Percentiles rank a stretch among this genome's conserved stretches.
Conservation (phyloP, 1,140 invertebrate species). For the Holotrichia oblita region DNA sequence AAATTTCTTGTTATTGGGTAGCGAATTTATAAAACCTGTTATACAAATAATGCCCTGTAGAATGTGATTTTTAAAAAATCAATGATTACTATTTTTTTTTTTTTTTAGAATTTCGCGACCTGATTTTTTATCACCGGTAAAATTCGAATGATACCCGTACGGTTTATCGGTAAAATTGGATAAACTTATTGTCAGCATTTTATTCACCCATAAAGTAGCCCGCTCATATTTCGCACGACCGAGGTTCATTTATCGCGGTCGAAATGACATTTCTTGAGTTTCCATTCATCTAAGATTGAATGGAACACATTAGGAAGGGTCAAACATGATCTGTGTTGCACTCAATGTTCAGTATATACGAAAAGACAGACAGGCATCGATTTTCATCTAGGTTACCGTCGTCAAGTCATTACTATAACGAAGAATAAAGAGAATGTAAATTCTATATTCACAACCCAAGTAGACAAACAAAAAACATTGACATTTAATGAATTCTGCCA, state of each 20-base stretch:
- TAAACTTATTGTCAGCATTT: slow-evolving; percentile 17
- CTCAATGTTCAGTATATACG: not conserved
- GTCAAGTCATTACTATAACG: not conserved
- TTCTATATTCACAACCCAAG: not conserved
- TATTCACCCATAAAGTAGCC: slow-evolving; percentile 23
- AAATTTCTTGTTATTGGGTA: too few relatives aligned
- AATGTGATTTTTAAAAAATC: not conserved
- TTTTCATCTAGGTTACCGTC: not conserved
- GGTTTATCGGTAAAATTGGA: slow-evolving; percentile 26
- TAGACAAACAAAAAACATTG: not conserved
- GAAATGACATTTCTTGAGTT: slow-evolving; percentile 9
- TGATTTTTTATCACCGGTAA: slow-evolving; percentile 10
- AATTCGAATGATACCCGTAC: not conserved
- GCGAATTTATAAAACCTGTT: not conserved
- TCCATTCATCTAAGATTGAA: slow-evolving; percentile 15
- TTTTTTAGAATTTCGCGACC: not conserved
- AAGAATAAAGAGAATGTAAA: not conserved
- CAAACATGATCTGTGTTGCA: not conserved
- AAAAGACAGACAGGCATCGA: not conserved
- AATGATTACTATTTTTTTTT: not conserved
- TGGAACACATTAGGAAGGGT: slow-evolving; percentile 19
- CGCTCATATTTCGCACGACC: not conserved
- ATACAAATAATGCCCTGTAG: not conserved
- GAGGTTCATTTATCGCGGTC: not conserved
- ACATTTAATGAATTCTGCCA: not conserved